A percentile compares a stretch with the other conserved stretches of the same genome.
Evolutionary conservation across 2,888 invertebrate species (phyloP).

Genomic region (Brachycybe producta): DNA sequence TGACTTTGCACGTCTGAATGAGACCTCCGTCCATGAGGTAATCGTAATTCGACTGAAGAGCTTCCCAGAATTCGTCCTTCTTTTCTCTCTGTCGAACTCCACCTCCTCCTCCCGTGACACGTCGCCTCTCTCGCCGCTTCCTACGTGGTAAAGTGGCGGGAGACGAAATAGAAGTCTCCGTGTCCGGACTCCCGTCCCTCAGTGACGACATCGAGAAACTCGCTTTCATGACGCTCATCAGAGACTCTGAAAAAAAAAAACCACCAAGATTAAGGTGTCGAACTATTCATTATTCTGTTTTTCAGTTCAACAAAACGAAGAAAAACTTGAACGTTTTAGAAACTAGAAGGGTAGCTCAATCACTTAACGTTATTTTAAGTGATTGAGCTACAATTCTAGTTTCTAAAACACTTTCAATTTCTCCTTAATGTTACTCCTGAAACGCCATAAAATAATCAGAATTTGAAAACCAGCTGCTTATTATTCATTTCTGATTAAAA

Average conservation of each 20-base stretch:
- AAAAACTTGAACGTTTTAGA: no score
- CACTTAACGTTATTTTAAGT: no score
- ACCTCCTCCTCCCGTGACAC: neutral
- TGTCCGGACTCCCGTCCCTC: neutral
- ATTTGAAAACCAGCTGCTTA: no score
- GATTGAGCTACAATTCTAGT: no score
- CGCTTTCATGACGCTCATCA: conserved; percentile 12
- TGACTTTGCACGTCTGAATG: conserved; percentile 69
- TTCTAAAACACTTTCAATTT: no score
- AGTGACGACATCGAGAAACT: conserved; percentile 17
- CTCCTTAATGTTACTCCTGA: no score
- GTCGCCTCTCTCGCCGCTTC: neutral
- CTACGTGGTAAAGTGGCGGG: conserved; percentile 12
- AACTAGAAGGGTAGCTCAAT: no score
- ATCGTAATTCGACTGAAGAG: conserved; percentile 78
- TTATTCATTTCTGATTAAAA: no score
- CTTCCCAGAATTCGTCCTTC: conserved; percentile 74
- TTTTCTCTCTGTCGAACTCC: conserved; percentile 35
- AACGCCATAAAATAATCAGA: no score
- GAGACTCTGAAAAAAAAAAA: neutral
- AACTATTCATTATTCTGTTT: no score
- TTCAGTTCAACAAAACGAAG: no score
- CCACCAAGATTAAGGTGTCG: no score
- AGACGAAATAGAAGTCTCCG: neutral
- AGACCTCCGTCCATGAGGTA: conserved; percentile 92